Percentiles rank a stretch among this genome's conserved stretches.
Evolutionary conservation across 2,888 invertebrate species (phyloP).

Genomic region (Portevinia maculata): DNA sequence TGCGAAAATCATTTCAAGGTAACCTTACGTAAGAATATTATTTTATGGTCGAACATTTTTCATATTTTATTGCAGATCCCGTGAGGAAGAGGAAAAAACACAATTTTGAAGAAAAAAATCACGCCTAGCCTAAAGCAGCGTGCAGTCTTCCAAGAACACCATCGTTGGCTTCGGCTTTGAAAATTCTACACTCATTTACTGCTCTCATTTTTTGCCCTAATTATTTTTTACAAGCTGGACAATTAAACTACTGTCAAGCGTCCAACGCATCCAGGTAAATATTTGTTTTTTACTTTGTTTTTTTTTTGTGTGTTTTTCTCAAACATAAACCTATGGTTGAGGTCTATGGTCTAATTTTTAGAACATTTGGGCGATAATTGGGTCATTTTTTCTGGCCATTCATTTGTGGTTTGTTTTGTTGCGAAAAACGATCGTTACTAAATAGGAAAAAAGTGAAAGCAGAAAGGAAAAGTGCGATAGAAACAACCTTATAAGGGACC

Average conservation of each 20-base stretch:
- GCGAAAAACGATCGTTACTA: conserved; percentile 8
- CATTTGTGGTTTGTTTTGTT: conserved; percentile 58
- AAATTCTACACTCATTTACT: conserved; percentile 45
- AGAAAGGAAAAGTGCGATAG: background rate
- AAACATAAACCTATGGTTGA: conserved; percentile 3
- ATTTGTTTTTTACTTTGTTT: conserved; percentile 65
- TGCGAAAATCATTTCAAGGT: conserved; percentile 69
- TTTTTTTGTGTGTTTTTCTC: conserved; percentile 46
- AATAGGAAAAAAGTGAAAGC: background rate
- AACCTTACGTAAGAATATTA: conserved; percentile 64
- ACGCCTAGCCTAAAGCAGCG: conserved; percentile 49
- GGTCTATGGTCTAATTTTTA: conserved; percentile 57
- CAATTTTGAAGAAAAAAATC: conserved; percentile 58
- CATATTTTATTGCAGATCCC: conserved; percentile 50
- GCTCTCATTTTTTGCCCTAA: conserved; percentile 80
- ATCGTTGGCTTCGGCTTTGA: background rate
- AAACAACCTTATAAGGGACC: background rate
- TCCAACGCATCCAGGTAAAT: conserved; percentile 36
- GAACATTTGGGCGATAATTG: conserved; percentile 46
- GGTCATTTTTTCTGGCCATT: conserved; percentile 63
- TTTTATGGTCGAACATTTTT: conserved; percentile 57
- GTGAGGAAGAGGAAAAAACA: background rate
- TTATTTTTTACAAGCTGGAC: conserved; percentile 79
- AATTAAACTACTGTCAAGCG: conserved; percentile 46
- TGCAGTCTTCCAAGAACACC: conserved; percentile 42